Evolutionary conservation across 2,888 invertebrate species (phyloP).

Genomic region (Idaea aversata): DNA sequence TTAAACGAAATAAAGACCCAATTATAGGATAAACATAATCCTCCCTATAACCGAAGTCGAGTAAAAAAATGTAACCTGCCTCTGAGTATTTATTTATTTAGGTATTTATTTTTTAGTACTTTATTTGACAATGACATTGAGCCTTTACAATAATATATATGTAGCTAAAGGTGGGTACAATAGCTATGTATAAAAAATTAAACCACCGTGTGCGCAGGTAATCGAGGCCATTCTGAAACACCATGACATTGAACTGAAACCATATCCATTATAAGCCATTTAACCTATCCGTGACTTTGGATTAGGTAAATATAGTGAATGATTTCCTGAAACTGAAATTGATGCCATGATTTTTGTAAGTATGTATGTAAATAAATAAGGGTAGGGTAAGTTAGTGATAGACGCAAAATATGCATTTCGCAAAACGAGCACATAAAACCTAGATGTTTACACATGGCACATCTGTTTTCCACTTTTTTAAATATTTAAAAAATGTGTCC

Average conservation of each 20-base stretch:
- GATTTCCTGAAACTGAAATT: constrained; percentile 8
- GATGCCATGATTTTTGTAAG: no score
- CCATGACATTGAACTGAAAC: constrained; percentile 58
- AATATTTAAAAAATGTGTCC: no score
- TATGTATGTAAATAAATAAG: no score
- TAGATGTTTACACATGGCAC: no score
- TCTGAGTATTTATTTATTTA: neutral
- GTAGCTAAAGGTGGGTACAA: neutral
- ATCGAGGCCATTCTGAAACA: constrained; percentile 50
- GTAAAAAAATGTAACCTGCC: neutral
- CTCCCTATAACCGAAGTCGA: no score
- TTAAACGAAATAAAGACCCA: no score
- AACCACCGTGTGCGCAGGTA: constrained; percentile 30
- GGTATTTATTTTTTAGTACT: neutral
- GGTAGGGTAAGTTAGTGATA: no score
- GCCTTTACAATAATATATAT: neutral
- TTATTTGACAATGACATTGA: neutral
- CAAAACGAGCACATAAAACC: no score
- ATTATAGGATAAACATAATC: no score
- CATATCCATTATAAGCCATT: constrained; percentile 23
- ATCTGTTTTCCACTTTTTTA: no score
- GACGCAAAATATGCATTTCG: no score
- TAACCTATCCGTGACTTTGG: constrained; percentile 26
- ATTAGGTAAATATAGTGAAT: neutral
- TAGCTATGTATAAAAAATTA: constrained; percentile 1